Percentiles rank a stretch among this genome's conserved stretches.
These are phyloP conservation scores for Nesidiocoris tenuis DNA, from an alignment of 2,888 invertebrate genomes.

Conservation along the genomic window DNA sequence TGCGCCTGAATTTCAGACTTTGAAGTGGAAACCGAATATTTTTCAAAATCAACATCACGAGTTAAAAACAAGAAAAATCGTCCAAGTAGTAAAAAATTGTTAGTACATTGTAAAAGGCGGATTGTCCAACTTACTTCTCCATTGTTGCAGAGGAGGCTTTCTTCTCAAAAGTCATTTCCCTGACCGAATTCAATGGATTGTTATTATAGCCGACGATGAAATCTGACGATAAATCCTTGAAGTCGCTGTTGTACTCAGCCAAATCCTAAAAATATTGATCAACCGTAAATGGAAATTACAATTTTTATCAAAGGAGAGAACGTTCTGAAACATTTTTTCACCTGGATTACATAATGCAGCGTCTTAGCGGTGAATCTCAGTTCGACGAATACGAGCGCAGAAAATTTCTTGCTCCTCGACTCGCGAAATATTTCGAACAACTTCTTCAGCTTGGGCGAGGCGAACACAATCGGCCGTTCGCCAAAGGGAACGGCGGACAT, in stretches of 20 bases:
- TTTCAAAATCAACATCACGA: too few species aligned
- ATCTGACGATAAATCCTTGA: conserved; percentile 65
- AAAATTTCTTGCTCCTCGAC: conserved; percentile 54
- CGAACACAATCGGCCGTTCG: conserved; percentile 52
- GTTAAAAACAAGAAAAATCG: too few species aligned
- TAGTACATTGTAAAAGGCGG: too few species aligned
- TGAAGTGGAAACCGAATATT: too few species aligned
- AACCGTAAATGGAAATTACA: too few species aligned
- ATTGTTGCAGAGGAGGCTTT: conserved; percentile 60
- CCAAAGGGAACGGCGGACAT: not conserved
- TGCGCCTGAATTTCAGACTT: too few species aligned
- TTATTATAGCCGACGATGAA: conserved; percentile 70
- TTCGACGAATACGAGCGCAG: conserved; percentile 67
- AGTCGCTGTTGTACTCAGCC: conserved; percentile 55
- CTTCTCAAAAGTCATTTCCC: conserved; percentile 60
- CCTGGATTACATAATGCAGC: conserved; percentile 67
- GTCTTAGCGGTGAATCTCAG: conserved; percentile 74
- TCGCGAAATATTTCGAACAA: conserved; percentile 63
- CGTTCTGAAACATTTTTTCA: too few species aligned
- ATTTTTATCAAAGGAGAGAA: too few species aligned
- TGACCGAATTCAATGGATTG: conserved; percentile 61
- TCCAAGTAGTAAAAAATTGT: too few species aligned
- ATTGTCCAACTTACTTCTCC: too few species aligned
- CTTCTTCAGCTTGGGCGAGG: conserved; percentile 65
- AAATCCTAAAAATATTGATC: conserved; percentile 53